phyloP scores from a whole-genome alignment of 2,797 vertebrate genomes.

The Characodon lateralis region DNA sequence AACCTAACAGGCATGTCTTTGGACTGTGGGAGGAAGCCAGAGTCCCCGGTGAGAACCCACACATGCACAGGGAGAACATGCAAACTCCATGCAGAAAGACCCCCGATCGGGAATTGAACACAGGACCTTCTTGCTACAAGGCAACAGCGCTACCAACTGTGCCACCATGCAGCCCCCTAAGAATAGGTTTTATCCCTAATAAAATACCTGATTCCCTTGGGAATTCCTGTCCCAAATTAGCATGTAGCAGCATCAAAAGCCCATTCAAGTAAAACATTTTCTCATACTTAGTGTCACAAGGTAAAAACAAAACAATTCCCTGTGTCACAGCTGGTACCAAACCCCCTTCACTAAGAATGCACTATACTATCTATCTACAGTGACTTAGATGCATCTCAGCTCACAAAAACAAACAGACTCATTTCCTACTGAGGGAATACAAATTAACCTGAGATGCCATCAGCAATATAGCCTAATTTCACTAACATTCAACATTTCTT shows the following conservation, averaged over 20 bases:
- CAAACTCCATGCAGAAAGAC: no score
- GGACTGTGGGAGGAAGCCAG: no score
- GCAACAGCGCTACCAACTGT: no score
- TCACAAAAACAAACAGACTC: slow-evolving; percentile 73
- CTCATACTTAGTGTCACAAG: not conserved
- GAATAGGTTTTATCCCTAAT: no score
- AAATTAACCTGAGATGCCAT: slow-evolving; percentile 86
- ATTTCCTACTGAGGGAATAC: slow-evolving; percentile 79
- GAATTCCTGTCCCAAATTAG: not conserved
- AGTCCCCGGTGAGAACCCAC: no score
- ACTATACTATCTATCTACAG: slow-evolving; percentile 54
- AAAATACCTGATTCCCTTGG: no score
- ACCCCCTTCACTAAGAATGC: slow-evolving; percentile 18
- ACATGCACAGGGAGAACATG: no score
- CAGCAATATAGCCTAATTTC: slow-evolving; percentile 87
- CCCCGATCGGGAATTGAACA: no score
- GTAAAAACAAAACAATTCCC: slow-evolving; percentile 7
- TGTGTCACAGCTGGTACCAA: slow-evolving; percentile 20
- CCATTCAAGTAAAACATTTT: not conserved
- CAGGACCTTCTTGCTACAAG: no score
- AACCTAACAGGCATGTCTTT: no score
- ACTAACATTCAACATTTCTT: slow-evolving; percentile 85
- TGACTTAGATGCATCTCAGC: slow-evolving; percentile 60
- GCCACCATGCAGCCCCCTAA: no score
- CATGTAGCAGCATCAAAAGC: not conserved